Evolutionary conservation across 2,113 vertebrate genomes (phyloP).

Genomic region (Chionis minor): DNA sequence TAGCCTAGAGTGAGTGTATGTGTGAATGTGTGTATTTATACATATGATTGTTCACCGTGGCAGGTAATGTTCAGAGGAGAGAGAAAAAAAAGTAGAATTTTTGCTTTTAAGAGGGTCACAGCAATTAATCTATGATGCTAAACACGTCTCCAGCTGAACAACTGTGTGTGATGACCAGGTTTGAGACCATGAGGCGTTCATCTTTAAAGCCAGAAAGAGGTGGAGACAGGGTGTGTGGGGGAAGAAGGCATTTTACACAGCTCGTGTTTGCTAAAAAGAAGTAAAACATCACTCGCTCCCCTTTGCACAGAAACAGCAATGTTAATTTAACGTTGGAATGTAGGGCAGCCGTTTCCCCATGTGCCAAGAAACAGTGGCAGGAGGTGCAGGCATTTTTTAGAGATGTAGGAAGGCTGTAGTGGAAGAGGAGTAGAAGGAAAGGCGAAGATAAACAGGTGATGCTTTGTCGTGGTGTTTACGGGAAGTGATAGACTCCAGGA

Average conservation of each 20-base stretch:
- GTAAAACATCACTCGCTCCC: background rate
- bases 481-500: background rate
- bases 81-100: background rate
- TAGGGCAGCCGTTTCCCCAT: background rate
- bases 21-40: background rate
- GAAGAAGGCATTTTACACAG: background rate
- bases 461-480: background rate
- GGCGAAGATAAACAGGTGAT: background rate
- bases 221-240: accelerated
- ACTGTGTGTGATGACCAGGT: background rate
- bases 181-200: background rate
- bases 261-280: background rate
- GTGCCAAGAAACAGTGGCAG: background rate
- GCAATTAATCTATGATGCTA: background rate
- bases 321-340: background rate
- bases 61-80: background rate
- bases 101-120: background rate
- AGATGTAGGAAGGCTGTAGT: background rate
- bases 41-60: background rate
- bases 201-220: background rate
- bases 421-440: background rate
- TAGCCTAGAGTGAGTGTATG: background rate
- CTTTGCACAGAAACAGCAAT: background rate
- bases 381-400: background rate
- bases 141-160: background rate